Evolutionary conservation across 2,888 invertebrate species (phyloP).

Genomic region (Sicus ferrugineus): DNA sequence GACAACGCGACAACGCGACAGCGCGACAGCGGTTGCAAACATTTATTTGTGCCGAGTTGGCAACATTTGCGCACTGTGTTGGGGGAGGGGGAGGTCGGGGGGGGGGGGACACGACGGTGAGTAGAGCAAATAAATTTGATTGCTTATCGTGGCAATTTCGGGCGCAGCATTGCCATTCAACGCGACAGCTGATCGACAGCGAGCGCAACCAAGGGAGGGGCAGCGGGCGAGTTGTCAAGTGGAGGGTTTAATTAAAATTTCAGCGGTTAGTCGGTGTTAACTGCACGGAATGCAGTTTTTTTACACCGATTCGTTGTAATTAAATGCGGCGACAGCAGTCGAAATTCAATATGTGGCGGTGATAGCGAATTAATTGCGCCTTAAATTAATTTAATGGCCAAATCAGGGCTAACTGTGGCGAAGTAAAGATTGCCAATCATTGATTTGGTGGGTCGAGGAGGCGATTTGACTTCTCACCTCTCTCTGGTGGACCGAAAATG

Average conservation of each 20-base stretch:
- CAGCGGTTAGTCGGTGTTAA: neutral
- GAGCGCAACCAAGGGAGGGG: neutral
- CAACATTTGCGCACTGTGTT: neutral
- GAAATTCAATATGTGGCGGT: neutral
- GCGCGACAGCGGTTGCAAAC: neutral
- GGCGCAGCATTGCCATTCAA: conserved; percentile 6
- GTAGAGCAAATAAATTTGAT: conserved; percentile 10
- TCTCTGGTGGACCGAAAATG: too few species aligned
- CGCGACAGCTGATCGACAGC: too few species aligned
- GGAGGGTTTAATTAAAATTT: conserved; percentile 17
- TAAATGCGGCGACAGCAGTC: neutral
- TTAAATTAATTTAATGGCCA: conserved; percentile 14
- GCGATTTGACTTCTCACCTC: too few species aligned
- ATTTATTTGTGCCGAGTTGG: neutral
- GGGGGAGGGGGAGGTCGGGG: neutral
- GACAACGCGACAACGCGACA: too few species aligned
- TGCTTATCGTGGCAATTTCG: neutral
- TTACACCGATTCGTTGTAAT: neutral
- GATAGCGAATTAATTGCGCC: neutral
- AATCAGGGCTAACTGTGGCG: neutral
- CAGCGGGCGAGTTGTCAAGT: too few species aligned
- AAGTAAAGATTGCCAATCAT: neutral
- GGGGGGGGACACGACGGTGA: neutral
- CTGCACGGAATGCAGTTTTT: neutral
- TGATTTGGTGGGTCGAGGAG: too few species aligned